These are phyloP conservation scores for Semnornis frantzii DNA, from an alignment of 2,113 vertebrate species.

Conservation along the genomic window DNA sequence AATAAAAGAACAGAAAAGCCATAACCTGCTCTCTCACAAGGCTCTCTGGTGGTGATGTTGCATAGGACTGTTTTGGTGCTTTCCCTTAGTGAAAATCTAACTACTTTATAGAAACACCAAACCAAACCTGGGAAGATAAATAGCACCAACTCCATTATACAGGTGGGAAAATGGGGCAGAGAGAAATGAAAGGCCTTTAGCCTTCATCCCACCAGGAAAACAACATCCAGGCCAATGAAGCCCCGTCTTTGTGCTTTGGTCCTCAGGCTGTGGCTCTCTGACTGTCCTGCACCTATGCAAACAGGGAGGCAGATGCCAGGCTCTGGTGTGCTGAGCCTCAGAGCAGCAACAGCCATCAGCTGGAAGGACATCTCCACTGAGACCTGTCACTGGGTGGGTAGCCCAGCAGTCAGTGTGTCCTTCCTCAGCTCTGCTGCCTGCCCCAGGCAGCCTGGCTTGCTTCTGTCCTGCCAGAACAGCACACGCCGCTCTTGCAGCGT, in stretches of 20 bases:
- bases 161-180: conserved; percentile 34
- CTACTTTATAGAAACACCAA: background rate
- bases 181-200: conserved; percentile 41
- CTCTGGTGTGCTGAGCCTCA: background rate
- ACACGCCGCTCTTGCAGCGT: background rate
- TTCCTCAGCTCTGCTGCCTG: background rate
- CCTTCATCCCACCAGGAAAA: conserved; percentile 46
- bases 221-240: conserved; percentile 31
- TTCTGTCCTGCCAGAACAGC: background rate
- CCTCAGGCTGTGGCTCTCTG: background rate
- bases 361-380: accelerated
- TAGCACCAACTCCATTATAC: background rate
- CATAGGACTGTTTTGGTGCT: background rate
- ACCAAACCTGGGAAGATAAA: background rate
- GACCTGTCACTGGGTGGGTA: background rate
- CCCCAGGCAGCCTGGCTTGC: background rate
- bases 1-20: background rate
- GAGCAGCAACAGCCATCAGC: background rate
- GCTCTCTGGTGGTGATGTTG: background rate
- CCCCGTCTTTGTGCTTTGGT: background rate
- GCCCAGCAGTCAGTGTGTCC: background rate
- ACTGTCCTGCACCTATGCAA: conserved; percentile 42
- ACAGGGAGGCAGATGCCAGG: conserved; percentile 38
- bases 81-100: background rate
- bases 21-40: background rate